Evolutionary conservation across 2,888 invertebrate genomes (phyloP).

Genomic region (Kryphioiulus occultus): DNA sequence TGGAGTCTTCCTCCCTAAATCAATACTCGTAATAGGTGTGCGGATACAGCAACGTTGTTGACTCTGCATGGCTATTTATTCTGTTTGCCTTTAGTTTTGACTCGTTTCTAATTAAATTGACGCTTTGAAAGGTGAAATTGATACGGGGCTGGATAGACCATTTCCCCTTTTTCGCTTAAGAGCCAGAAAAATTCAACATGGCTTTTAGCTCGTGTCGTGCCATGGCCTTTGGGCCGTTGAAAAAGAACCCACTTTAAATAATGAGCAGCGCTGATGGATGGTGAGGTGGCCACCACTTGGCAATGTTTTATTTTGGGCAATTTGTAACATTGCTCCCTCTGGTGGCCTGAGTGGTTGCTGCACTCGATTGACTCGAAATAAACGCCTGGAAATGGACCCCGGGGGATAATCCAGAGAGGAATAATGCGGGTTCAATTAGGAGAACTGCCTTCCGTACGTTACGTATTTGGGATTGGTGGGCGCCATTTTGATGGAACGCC

Average conservation of each 20-base stretch:
- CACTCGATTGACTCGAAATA: constrained; percentile 1
- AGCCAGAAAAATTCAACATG: neutral
- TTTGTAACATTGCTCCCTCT: neutral
- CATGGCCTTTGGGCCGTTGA: neutral
- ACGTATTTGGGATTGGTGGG: neutral
- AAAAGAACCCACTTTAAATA: neutral
- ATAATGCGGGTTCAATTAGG: constrained; percentile 31
- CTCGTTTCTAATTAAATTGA: neutral
- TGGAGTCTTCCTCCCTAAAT: neutral
- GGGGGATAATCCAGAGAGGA: neutral
- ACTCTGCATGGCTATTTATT: neutral
- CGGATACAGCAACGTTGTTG: neutral
- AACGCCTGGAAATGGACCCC: constrained; percentile 15
- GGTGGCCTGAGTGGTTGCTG: constrained; percentile 2
- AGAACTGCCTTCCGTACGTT: neutral
- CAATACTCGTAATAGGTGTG: neutral
- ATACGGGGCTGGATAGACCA: neutral
- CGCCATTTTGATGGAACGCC: neutral
- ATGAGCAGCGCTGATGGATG: neutral
- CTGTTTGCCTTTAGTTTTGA: constrained; percentile 35
- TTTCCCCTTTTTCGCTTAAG: neutral
- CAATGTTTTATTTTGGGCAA: neutral
- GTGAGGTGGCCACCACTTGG: neutral
- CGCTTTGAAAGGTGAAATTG: neutral
- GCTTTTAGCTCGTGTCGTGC: neutral